phyloP scores from a whole-genome alignment of 2,888 invertebrate genomes.

The Gari tellinella region DNA sequence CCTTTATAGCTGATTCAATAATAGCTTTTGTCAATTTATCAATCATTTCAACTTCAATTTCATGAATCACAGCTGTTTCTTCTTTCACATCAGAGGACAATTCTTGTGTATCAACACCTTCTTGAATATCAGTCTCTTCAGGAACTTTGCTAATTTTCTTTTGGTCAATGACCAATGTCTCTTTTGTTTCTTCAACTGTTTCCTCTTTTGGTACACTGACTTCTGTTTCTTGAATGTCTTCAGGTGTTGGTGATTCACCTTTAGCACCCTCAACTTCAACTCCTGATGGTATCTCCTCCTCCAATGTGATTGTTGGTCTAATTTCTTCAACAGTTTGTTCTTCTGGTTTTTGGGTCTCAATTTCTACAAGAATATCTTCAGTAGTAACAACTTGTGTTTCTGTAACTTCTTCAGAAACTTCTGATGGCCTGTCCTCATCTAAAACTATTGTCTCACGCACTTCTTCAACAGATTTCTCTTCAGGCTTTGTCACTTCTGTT shows the following conservation, averaged over 20 bases:
- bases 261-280: not conserved
- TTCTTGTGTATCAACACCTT: too few species aligned
- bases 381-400: slow-evolving; percentile 35
- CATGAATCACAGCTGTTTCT: slow-evolving; percentile 8
- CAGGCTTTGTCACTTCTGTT: slow-evolving; percentile 44
- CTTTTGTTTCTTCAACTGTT: not conserved
- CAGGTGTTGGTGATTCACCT: not conserved
- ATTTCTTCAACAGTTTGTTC: slow-evolving; percentile 52
- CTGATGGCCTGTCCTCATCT: slow-evolving; percentile 49
- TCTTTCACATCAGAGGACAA: not conserved
- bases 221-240: slow-evolving; percentile 34
- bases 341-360: slow-evolving; percentile 42
- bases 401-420: slow-evolving; percentile 16
- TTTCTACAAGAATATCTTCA: slow-evolving; percentile 45
- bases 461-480: slow-evolving; percentile 57
- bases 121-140: too few species aligned
- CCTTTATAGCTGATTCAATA: slow-evolving; percentile 33
- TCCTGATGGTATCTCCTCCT: not conserved
- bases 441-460: slow-evolving; percentile 51
- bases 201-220: slow-evolving; percentile 21
- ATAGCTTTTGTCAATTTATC: slow-evolving; percentile 45
- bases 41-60: slow-evolving; percentile 47
- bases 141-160: too few species aligned
- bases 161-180: too few species aligned
- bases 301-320: slow-evolving; percentile 15